Percentiles rank a stretch among this genome's conserved stretches.
Conservation (phyloP, 2,888 invertebrate genomes). For the Stenchaetothrips biformis region DNA sequence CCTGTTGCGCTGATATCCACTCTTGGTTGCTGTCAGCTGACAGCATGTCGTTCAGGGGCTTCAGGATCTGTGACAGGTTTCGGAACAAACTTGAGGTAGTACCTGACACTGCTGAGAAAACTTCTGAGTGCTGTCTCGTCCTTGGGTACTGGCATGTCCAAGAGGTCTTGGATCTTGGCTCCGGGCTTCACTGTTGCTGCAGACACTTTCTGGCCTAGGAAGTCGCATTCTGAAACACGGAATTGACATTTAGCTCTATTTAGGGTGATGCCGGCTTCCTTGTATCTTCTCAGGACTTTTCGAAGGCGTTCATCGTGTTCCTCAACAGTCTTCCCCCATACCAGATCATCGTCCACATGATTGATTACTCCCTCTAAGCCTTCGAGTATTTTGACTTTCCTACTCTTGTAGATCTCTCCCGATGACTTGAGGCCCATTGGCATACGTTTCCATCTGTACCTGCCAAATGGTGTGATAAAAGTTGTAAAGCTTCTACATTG, state of each 20-base stretch:
- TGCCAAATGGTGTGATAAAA: conserved; percentile 28
- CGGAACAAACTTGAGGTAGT: conserved; percentile 37
- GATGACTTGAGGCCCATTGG: conserved; percentile 8
- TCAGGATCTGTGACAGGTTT: conserved; percentile 37
- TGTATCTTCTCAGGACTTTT: conserved; percentile 15
- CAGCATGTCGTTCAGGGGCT: neutral
- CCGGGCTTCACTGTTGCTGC: conserved; percentile 34
- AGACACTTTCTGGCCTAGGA: conserved; percentile 32
- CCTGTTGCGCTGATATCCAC: neutral
- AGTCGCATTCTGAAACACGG: neutral
- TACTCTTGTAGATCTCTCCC: neutral
- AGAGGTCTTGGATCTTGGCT: conserved; percentile 36
- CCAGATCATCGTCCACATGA: conserved; percentile 31
- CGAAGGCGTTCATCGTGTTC: conserved; percentile 32
- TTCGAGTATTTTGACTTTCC: conserved; percentile 3
- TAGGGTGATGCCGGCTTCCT: conserved; percentile 27
- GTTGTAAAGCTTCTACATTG: conserved; percentile 24
- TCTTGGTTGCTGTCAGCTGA: neutral
- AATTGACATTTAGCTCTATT: conserved; percentile 34
- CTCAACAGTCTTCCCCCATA: conserved; percentile 30
- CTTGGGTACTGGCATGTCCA: conserved; percentile 34
- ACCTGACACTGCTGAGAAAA: conserved; percentile 38
- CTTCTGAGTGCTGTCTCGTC: conserved; percentile 38
- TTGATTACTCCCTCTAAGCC: conserved; percentile 33
- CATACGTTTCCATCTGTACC: conserved; percentile 19